Evolutionary conservation across 2,888 invertebrate species (phyloP), one percentile per base, ranked within the genome.

Genomic region (Gymnosoma rotundatum): DNA sequence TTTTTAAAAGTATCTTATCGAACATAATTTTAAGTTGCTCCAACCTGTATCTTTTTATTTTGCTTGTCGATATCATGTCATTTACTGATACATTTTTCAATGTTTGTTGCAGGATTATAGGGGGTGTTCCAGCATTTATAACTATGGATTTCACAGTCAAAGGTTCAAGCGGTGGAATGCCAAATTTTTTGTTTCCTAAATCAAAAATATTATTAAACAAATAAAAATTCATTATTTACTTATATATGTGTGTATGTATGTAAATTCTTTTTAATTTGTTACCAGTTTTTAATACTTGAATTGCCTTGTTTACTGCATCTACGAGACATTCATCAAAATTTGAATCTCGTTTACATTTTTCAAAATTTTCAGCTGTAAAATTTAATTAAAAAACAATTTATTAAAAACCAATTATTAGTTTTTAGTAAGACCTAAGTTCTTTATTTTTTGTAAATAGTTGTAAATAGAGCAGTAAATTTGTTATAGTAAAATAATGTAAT

Each of bases 31-130:
- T 5, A 48, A 7, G 18, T 42, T 63, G 5, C n/a, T 42, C 2
- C 12, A 60, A 95, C 95, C 93, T 93, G 88, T 94, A 94, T 83
- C 93, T 91, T 0, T 93, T 93, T 1, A 95, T 91, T 75, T 92
- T 90, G 87, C 92, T 92, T 2, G 94, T 94, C 78, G 93, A 93
- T 0, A 95, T 95, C 16, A 96, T 92, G 3, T 96, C 95, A 78
- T 94, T 91, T n/a, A 96, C 91, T 87, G 94, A 93, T 82, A 95
- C 93, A 89, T 95, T 94, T 87, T 93, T 93, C 90, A 95, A 95
- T 88, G 94, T 93, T 91, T 96, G 96, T 16, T 93, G 92, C 66
- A 96, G 93, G 87, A 93, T 93, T 12, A 96, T 95, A 0, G 96
- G 94, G 21, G 93, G 93, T 0, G 94, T 94, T 45, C 95, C 94